Base-by-base conservation (phyloP, 2,888 invertebrate genomes). In the Scaptomyza cyrtandrae region DNA sequence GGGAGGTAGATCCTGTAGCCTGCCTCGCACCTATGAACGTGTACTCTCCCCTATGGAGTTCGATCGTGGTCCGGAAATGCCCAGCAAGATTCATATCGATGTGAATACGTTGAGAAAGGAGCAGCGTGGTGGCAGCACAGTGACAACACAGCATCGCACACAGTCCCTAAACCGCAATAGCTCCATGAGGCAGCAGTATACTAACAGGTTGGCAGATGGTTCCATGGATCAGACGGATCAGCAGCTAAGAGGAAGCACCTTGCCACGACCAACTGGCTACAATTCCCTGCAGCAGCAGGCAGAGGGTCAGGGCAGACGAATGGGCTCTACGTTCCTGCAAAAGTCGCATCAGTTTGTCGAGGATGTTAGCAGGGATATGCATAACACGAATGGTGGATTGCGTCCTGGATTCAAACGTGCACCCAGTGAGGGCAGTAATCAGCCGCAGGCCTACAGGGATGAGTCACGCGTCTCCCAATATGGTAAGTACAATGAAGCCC, bases 391-490 rank as follows among this genome's bases (percentile, higher is more conserved):
- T n/a, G 72, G 65, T 6, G 86, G 86, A 3, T 14, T 89, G 0
- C 84, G 92, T 85, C 91, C 83, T 73, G 93, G 88, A 89, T 93
- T 89, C 86, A 92, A 76, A 58, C 89, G 84, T 27, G 91, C 91
- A 3, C 91, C 91, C 75, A 91, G 92, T 66, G 92, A 93, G 65
- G 92, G 92, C 55, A 94, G 90, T 58, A 91, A 85, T 49, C 90
- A 89, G 75, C 94, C 95, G n/a, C 95, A 95, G 88, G 94, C 95
- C 13, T 95, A 95, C 89, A 93, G 95, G 70, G 95, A 95, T 89
- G 95, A 95, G 84, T 93, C 94, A n/a, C 93, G 95, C 84, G 93
- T 95, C 44, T 94, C 95, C 46, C 94, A 95, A 92, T 95, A 95
- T 90, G 95, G 95, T 95, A 93, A 94, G 94, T 92, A n/a, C 46